A percentile compares a stretch with the other conserved stretches of the same genome.
phyloP scores from a whole-genome alignment of 2,797 vertebrate genomes.

The Micropoecilia bifurca region DNA sequence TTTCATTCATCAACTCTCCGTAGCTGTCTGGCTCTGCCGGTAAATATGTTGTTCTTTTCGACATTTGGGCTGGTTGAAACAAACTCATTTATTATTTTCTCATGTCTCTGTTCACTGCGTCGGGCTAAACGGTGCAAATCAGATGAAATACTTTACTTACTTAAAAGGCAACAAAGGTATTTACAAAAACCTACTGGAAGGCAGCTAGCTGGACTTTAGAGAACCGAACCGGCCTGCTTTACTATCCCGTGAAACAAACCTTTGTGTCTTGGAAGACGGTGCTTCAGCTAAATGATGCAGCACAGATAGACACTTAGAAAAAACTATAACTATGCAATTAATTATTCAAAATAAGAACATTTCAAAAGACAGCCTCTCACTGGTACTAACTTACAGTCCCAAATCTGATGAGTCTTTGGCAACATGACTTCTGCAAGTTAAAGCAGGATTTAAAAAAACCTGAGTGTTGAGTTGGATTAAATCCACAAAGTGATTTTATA shows the following conservation, averaged over 20 bases:
- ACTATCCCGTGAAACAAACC: not conserved
- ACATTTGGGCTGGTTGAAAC: not conserved
- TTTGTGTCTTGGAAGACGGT: not conserved
- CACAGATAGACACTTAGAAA: not conserved
- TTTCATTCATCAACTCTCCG: not conserved
- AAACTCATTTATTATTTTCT: not conserved
- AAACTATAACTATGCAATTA: not conserved
- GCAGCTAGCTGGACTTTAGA: not conserved
- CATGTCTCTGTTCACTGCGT: not conserved
- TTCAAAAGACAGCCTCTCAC: not conserved
- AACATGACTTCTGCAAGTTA: not conserved
- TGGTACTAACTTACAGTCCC: not conserved
- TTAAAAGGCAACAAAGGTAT: not conserved
- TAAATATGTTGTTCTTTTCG: not conserved
- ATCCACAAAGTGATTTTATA: not conserved
- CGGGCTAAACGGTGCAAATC: not conserved
- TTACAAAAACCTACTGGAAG: not conserved
- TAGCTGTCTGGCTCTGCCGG: not conserved
- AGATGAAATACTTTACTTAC: not conserved
- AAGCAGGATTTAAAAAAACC: not conserved
- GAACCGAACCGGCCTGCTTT: not conserved
- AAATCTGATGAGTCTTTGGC: not conserved
- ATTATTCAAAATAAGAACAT: not conserved
- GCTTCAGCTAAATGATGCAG: not conserved
- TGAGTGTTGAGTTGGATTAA: not conserved